Evolutionary conservation across 2,113 vertebrate species (phyloP).

Genomic region (Chaetodon trifascialis): DNA sequence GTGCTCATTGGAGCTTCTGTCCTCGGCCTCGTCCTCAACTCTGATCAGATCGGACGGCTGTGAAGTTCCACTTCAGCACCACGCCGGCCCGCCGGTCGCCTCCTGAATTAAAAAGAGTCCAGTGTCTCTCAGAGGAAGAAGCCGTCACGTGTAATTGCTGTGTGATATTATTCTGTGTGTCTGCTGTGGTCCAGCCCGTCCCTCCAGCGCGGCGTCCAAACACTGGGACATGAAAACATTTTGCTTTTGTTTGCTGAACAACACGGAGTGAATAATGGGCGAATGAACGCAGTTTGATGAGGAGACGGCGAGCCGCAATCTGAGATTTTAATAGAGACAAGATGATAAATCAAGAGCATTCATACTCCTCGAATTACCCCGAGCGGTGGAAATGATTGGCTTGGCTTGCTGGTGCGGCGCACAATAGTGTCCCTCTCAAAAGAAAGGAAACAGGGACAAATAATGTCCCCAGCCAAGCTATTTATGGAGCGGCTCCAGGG

Average conservation of each 20-base stretch:
- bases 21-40: too few relatives aligned
- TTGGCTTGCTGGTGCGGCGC: constrained; percentile 38
- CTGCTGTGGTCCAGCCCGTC: not conserved
- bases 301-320: constrained; percentile 46
- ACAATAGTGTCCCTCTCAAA: constrained; percentile 66
- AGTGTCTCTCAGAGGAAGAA: not conserved
- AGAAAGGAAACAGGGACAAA: constrained; percentile 69
- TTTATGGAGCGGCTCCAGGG: constrained; percentile 75
- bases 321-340: constrained; percentile 68
- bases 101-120: not conserved
- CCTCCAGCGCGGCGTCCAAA: not conserved
- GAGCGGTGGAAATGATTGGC: constrained; percentile 59
- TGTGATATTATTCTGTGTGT: not conserved
- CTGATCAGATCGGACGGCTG: too few relatives aligned
- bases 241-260: constrained; percentile 36
- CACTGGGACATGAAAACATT: constrained; percentile 14
- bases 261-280: constrained; percentile 37
- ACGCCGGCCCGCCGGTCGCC: too few relatives aligned
- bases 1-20: too few relatives aligned
- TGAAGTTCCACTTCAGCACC: too few relatives aligned
- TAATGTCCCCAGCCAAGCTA: constrained; percentile 59
- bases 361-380: constrained; percentile 45
- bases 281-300: constrained; percentile 53
- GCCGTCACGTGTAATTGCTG: not conserved
- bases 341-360: constrained; percentile 60